Evolutionary conservation across 2,797 vertebrate species (phyloP).

Genomic region (Aselliscus stoliczkanus): DNA sequence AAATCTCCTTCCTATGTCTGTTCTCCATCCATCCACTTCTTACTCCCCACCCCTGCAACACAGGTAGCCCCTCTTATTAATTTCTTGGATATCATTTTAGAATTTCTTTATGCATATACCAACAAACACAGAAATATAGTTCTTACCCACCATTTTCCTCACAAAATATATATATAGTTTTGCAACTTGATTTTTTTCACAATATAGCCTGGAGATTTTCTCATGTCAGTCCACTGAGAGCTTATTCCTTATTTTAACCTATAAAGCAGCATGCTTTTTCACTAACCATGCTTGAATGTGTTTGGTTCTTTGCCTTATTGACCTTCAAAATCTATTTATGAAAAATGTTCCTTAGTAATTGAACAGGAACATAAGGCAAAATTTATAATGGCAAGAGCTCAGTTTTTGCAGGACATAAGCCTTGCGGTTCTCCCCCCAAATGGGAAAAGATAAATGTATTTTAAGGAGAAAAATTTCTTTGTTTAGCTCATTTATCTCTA

Average conservation of each 20-base stretch:
- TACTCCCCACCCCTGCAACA: background rate
- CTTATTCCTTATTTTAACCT: background rate
- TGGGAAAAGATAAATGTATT: background rate
- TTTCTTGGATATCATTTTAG: background rate
- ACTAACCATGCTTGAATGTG: background rate
- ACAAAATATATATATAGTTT: background rate
- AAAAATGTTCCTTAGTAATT: constrained; percentile 11
- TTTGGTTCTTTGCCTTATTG: background rate
- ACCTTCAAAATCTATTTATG: constrained; percentile 5
- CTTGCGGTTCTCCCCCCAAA: background rate
- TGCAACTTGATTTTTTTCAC: background rate
- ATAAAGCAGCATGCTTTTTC: background rate
- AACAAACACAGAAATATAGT: background rate
- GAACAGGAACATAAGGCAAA: background rate
- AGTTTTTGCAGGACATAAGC: background rate
- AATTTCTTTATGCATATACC: background rate
- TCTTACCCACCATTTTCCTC: background rate
- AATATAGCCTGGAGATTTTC: background rate
- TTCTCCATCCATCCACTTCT: background rate
- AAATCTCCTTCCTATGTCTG: background rate
- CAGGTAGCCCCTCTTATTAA: background rate
- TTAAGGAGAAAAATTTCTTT: background rate
- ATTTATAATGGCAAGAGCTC: background rate
- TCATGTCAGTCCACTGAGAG: background rate
- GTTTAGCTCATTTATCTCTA: background rate